A percentile compares a stretch with the other conserved stretches of the same genome.
These are phyloP conservation scores for Ciconia nigra DNA, from an alignment of 2,797 vertebrate species.

Conservation along the genomic window DNA sequence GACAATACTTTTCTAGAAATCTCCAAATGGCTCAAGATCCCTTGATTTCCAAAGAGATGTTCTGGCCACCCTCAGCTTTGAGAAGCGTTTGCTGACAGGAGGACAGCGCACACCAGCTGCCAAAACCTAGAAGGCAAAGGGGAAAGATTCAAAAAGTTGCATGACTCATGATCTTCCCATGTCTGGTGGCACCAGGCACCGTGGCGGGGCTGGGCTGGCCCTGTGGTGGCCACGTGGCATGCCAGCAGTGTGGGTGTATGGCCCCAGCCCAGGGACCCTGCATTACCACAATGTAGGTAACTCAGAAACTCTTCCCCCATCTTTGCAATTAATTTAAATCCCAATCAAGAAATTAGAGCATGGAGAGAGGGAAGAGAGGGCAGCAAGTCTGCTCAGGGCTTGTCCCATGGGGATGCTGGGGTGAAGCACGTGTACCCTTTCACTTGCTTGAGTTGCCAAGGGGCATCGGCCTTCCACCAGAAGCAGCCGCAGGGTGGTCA, in stretches of 20 bases:
- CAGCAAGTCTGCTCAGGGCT: neutral
- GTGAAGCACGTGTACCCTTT: neutral
- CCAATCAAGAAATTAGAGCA: neutral
- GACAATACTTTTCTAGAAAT: neutral
- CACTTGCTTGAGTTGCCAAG: neutral
- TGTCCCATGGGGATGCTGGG: neutral
- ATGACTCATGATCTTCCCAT: accelerated
- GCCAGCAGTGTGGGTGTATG: accelerated
- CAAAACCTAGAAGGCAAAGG: neutral
- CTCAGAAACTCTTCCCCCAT: neutral
- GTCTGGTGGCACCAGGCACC: neutral
- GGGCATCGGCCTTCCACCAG: neutral
- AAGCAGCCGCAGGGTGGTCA: neutral
- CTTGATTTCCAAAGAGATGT: neutral
- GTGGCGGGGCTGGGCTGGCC: accelerated
- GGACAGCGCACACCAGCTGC: neutral
- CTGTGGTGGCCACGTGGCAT: accelerated
- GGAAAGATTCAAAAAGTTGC: accelerated
- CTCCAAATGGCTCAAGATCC: accelerated
- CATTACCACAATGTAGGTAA: neutral
- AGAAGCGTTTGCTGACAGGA: neutral
- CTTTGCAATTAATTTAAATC: neutral
- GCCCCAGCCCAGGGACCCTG: neutral
- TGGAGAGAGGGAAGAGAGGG: neutral
- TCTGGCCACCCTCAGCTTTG: neutral